Evolutionary conservation across 2,888 invertebrate species (phyloP), one percentile per base, ranked within the genome.

Genomic region (Lasioglossum vierecki): DNA sequence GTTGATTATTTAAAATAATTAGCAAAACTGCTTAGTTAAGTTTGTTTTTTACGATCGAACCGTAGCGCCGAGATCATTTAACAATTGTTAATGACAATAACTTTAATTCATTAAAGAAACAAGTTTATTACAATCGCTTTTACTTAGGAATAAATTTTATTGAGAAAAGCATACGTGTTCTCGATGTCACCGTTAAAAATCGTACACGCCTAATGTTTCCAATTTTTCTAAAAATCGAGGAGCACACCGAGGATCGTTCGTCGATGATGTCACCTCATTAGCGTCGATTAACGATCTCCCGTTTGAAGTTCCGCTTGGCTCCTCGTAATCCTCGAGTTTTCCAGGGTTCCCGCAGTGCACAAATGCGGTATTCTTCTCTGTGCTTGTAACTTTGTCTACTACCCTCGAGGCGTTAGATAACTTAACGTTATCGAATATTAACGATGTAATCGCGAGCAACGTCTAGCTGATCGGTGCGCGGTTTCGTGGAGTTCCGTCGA

Each of bases 361-460:
- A 22, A 66, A 66, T 35, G 35, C 15, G 30, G 9, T 30, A 9
- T 35, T 66, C 66, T 30, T 66, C 18, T 66, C 35, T 35, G 1
- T 22, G 30, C 15, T 6, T 18, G 15, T 1, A 30, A 18, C 30
- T 4, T 66, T 35, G 22, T 66, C 30, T 30, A 35, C 35, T 18
- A 18, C 35, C 66, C 66, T 15, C 9, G 66, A 66, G 2, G 3
- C 35, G 66, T 80, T 80, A 22, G 63, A n/a, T 77, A 78, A 85
- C 49, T 44, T 41, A 60, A 80, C 63, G 53, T 57, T 76, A 81
- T 83, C 82, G 79, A 89, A 79, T 83, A 89, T 84, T 78, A 68
- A 70, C 85, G 82, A 88, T 66, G 87, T 71, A 84, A 83, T 83
- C 9, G 57, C 63, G 66, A 79, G 71, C 46, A 22, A 3, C 79